Percentiles rank a stretch among this genome's conserved stretches.
These are phyloP conservation scores for Glaucopsyche alexis DNA, from an alignment of 2,888 invertebrate species.

Conservation along the genomic window DNA sequence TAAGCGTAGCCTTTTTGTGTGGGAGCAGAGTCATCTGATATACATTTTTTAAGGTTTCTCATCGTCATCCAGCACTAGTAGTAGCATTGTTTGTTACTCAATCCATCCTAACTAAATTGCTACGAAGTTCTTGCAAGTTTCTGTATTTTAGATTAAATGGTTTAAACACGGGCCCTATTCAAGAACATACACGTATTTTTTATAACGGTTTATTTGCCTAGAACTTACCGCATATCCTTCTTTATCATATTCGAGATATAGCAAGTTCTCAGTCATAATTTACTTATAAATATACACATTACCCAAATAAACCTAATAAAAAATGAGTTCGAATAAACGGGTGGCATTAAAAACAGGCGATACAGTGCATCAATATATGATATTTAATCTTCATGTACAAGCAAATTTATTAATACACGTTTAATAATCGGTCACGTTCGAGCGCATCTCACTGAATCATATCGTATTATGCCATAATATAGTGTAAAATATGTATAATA, in stretches of 20 bases:
- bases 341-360: slow-evolving; percentile 76
- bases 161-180: slow-evolving; percentile 51
- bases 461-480: slow-evolving; percentile 80
- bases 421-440: slow-evolving; percentile 62
- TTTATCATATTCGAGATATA: slow-evolving; percentile 74
- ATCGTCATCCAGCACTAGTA: background rate
- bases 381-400: slow-evolving; percentile 89
- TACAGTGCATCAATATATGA: slow-evolving; percentile 88
- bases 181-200: slow-evolving; percentile 68
- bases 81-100: background rate
- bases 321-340: slow-evolving; percentile 61
- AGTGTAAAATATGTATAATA: slow-evolving; percentile 69
- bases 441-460: slow-evolving; percentile 65
- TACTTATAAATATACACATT: slow-evolving; percentile 77
- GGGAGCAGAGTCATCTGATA: too few species aligned
- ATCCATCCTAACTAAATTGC: background rate
- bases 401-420: slow-evolving; percentile 84
- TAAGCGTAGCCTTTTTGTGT: too few species aligned
- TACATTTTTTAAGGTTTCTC: too few species aligned
- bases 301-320: slow-evolving; percentile 75
- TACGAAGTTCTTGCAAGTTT: background rate
- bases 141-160: slow-evolving; percentile 27
- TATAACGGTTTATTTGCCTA: slow-evolving; percentile 76
- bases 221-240: slow-evolving; percentile 72
- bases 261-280: slow-evolving; percentile 73